Conservation (phyloP, 2,888 invertebrate species). For the Byasa hedistus region DNA sequence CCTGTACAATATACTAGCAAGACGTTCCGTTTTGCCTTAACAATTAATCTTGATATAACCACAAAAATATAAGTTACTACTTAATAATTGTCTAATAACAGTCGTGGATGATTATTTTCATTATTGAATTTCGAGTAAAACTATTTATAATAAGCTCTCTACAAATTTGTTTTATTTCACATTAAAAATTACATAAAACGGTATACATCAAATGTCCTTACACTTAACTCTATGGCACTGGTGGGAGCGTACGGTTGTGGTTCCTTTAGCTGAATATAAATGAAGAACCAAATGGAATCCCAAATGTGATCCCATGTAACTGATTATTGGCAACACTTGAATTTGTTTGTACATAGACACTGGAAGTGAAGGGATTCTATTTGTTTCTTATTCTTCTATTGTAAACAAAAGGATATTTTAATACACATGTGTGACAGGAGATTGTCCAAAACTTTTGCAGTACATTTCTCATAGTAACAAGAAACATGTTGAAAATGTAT, state of each 20-base stretch:
- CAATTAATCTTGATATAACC: no score
- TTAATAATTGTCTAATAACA: no score
- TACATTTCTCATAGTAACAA: not conserved
- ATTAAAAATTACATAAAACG: no score
- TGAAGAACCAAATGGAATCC: conserved; percentile 48
- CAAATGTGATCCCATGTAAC: conserved; percentile 46
- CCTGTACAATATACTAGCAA: no score
- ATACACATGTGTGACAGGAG: conserved; percentile 17
- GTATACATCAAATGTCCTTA: no score
- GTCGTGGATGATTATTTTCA: no score
- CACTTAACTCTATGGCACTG: conserved; percentile 3
- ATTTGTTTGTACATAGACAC: conserved; percentile 60
- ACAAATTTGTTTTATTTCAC: no score
- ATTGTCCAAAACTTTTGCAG: not conserved
- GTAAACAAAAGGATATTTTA: conserved; percentile 15
- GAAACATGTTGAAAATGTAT: no score
- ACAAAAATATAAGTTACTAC: no score
- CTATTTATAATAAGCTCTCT: no score
- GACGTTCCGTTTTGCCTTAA: no score
- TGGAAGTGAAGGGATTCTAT: conserved; percentile 18
- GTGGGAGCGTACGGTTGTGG: conserved; percentile 22
- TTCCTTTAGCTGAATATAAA: conserved; percentile 49
- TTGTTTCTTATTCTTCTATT: conserved; percentile 18
- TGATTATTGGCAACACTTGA: conserved; percentile 51
- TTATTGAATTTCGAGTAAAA: no score